Evolutionary conservation across 2,797 vertebrate genomes (phyloP).

Genomic region (Cuculus canorus): DNA sequence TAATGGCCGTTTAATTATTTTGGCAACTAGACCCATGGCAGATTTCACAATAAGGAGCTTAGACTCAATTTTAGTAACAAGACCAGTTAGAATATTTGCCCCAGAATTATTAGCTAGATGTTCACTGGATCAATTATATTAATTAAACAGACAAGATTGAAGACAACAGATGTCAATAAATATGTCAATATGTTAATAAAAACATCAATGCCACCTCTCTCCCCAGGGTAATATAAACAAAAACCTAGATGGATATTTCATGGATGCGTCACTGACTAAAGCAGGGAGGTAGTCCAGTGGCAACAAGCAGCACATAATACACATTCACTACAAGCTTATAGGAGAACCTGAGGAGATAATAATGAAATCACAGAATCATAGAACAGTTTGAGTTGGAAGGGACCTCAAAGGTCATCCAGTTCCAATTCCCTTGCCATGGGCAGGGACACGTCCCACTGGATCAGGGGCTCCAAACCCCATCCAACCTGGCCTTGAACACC

Average conservation of each 20-base stretch:
- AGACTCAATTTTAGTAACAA: conserved; percentile 23
- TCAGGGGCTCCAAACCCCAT: too few relatives aligned
- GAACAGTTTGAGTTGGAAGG: too few relatives aligned
- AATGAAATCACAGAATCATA: background rate
- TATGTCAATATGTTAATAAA: background rate
- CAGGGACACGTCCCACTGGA: too few relatives aligned
- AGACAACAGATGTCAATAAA: conserved; percentile 20
- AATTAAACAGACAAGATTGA: conserved; percentile 25
- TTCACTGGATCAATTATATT: conserved; percentile 22
- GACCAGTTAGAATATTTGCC: background rate
- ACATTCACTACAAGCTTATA: background rate
- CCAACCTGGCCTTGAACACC: too few relatives aligned
- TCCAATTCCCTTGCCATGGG: too few relatives aligned
- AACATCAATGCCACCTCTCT: background rate
- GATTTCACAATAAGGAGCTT: background rate
- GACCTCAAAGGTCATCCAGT: too few relatives aligned
- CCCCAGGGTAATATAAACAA: background rate
- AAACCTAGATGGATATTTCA: background rate
- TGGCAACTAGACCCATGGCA: background rate
- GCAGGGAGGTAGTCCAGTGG: background rate
- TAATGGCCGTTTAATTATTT: background rate
- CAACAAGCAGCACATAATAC: background rate
- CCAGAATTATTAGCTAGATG: conserved; percentile 20
- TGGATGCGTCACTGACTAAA: background rate
- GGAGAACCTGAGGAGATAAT: background rate